Percentiles rank a stretch among this genome's conserved stretches.
phyloP scores from a whole-genome alignment of 2,797 vertebrate genomes.

The Tympanoctomys barrerae region DNA sequence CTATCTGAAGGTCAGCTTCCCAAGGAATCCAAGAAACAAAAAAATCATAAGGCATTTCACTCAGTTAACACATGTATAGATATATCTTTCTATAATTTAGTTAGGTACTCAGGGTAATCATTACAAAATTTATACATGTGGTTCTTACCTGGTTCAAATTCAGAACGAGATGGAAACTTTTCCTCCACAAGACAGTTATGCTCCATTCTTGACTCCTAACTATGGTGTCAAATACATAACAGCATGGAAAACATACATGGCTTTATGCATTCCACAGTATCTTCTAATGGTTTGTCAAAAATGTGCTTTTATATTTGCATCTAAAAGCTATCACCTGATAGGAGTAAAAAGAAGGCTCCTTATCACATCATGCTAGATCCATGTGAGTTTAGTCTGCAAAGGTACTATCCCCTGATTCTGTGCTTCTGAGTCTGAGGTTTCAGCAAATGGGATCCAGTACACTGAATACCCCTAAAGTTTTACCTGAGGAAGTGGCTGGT shows the following conservation, averaged over 20 bases:
- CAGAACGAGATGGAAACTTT: background rate
- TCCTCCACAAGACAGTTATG: background rate
- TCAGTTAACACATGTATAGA: background rate
- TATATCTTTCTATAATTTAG: background rate
- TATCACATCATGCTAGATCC: conserved; percentile 20
- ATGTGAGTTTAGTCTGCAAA: background rate
- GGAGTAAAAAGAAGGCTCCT: background rate
- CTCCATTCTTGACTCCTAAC: background rate
- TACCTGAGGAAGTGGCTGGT: conserved; percentile 13
- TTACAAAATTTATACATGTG: background rate
- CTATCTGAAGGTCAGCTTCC: background rate
- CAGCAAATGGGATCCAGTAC: background rate
- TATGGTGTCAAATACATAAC: background rate
- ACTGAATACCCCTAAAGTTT: background rate
- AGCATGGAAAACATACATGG: background rate
- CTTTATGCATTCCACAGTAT: conserved; percentile 12
- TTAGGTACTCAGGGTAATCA: background rate
- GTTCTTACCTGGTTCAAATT: background rate
- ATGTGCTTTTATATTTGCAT: background rate
- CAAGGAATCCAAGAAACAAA: background rate
- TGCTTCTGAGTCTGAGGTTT: background rate
- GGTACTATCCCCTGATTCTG: background rate
- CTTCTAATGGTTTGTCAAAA: background rate
- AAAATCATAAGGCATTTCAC: background rate
- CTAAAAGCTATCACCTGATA: background rate